Evolutionary conservation across 2,888 invertebrate genomes (phyloP).

Genomic region (Aspidiotus rigidus): DNA sequence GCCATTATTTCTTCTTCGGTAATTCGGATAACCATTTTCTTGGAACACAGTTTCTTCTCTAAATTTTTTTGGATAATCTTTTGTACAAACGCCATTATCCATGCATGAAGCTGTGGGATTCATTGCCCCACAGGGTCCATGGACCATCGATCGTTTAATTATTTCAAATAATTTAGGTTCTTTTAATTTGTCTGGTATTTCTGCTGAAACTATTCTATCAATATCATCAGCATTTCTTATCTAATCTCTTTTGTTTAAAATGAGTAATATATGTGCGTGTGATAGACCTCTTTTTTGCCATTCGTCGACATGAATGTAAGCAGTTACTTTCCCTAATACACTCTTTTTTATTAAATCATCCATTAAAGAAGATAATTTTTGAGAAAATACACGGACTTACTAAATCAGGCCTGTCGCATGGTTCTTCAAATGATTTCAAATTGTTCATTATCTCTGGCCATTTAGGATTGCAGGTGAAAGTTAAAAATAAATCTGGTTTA

Average conservation of each 20-base stretch:
- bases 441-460: too few relatives aligned
- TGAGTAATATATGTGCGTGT: slow-evolving; percentile 41
- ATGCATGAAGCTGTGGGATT: slow-evolving; percentile 38
- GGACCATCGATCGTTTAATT: slow-evolving; percentile 38
- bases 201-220: slow-evolving; percentile 40
- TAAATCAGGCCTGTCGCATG: too few relatives aligned
- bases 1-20: too few relatives aligned
- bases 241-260: slow-evolving; percentile 40
- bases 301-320: slow-evolving; percentile 39
- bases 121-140: slow-evolving; percentile 39
- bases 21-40: too few relatives aligned
- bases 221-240: slow-evolving; percentile 38
- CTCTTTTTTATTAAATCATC: slow-evolving; percentile 15
- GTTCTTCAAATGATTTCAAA: too few relatives aligned
- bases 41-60: too few relatives aligned
- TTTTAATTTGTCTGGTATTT: slow-evolving; percentile 39
- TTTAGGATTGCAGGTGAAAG: too few relatives aligned
- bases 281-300: slow-evolving; percentile 40
- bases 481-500: too few relatives aligned
- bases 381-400: slow-evolving; percentile 28
- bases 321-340: slow-evolving; percentile 36
- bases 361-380: slow-evolving; percentile 34
- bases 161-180: slow-evolving; percentile 38
- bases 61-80: slow-evolving; percentile 36
- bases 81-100: slow-evolving; percentile 38